phyloP scores from a whole-genome alignment of 2,113 vertebrate species.

The Mesocricetus auratus region DNA sequence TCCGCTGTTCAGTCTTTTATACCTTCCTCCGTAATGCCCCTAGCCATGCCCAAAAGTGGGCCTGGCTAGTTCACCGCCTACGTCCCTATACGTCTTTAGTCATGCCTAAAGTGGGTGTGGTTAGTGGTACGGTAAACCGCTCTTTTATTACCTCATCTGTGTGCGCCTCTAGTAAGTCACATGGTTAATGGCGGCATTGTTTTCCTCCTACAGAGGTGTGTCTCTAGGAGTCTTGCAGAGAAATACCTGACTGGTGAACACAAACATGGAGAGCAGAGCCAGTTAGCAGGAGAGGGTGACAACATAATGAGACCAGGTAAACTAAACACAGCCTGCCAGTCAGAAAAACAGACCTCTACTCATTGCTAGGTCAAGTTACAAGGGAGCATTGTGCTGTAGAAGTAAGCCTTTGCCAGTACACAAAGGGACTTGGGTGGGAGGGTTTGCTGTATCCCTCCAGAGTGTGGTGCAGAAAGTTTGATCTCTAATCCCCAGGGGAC shows the following conservation, averaged over 20 bases:
- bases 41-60: no score
- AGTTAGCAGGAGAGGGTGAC: not conserved
- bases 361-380: not conserved
- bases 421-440: not conserved
- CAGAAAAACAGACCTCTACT: not conserved
- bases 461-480: not conserved
- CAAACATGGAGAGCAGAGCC: not conserved
- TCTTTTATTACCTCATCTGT: no score
- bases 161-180: no score
- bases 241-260: not conserved
- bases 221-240: not conserved
- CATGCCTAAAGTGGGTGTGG: no score
- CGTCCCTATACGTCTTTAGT: no score
- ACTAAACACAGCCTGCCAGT: not conserved
- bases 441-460: no score
- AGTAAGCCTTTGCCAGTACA: not conserved
- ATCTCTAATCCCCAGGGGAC: not conserved
- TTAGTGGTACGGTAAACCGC: no score
- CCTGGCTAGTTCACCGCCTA: no score
- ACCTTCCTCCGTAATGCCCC: no score
- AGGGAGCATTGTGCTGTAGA: not conserved
- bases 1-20: no score
- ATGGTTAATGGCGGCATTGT: no score
- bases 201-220: no score
- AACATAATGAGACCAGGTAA: not conserved